These are phyloP conservation scores for Euthynnus affinis DNA, from an alignment of 2,797 vertebrate species.

Conservation along the genomic window DNA sequence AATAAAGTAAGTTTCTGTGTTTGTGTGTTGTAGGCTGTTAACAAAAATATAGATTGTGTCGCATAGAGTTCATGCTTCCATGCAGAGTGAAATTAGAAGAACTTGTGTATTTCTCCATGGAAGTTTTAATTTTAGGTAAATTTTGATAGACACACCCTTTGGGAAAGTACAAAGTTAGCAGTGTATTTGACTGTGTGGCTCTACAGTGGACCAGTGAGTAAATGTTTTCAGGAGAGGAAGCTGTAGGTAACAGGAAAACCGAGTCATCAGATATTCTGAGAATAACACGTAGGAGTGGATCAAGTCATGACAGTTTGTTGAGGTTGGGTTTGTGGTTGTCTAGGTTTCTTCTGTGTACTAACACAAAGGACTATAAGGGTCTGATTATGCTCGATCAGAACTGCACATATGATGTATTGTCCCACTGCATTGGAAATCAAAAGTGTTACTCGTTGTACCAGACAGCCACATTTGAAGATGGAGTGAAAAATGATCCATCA, in stretches of 20 bases:
- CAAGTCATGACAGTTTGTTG: background rate
- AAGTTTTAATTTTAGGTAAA: slow-evolving; percentile 6
- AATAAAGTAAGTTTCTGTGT: slow-evolving; percentile 2
- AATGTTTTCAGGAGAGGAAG: slow-evolving; percentile 21
- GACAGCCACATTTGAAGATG: too few species aligned
- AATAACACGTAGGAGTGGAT: background rate
- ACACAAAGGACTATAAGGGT: background rate
- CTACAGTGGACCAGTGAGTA: background rate
- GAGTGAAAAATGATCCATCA: too few species aligned
- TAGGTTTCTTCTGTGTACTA: background rate
- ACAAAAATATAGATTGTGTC: slow-evolving; percentile 5
- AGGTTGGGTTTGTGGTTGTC: background rate
- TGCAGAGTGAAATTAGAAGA: background rate
- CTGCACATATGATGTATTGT: too few species aligned
- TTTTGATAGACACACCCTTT: background rate
- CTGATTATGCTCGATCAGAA: too few species aligned
- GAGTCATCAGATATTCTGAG: slow-evolving; percentile 11
- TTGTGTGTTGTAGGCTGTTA: background rate
- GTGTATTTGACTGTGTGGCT: background rate
- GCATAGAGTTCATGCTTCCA: background rate
- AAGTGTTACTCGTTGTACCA: too few species aligned
- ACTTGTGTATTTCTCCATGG: background rate
- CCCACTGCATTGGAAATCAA: too few species aligned
- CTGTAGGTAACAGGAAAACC: slow-evolving; percentile 21
- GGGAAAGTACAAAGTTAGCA: background rate